Base-by-base conservation (phyloP, 2,888 invertebrate species). In the Micoletzkya japonica region DNA sequence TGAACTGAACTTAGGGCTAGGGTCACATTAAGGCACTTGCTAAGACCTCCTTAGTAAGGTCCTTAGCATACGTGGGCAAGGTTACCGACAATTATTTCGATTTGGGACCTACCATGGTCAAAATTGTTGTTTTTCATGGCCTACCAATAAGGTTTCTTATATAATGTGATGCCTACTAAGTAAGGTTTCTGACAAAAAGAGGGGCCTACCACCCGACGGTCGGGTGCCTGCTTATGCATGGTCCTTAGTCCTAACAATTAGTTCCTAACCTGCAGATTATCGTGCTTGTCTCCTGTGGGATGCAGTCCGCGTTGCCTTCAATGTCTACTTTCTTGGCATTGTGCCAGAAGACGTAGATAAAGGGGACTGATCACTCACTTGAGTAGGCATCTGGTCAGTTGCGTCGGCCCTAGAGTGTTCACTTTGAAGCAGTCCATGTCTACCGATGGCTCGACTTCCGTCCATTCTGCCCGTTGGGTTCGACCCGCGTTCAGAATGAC, bases 341-440 rank as follows among this genome's bases (percentile, higher is more conserved):
- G 17, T 7, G 17, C 17, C 32, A 24, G 59, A 59, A 59, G 32
- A 14, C 4, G 6, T 2, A 24, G 10, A 44, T 14, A 14, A 44
- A 44, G 10, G 20, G 14, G 10, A 44, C n/a, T n/a, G n/a, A n/a
- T 32, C 7, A 2, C 63, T 34, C n/a, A 66, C 64, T 54, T 54
- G 36, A 66, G 54, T 20, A 66, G 26, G 7, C 44, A 50, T 36
- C 92, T 89, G 4, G 91, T 90, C 67, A 93, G 87, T 75, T 91
- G 90, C 1, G 93, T 85, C 4, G 90, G 88, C 0, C 91, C 89
- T 76, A 93, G 91, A 0, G 92, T 91, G 86, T 93, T 92, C 70
- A 93, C 85, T 44, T 92, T 90, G 83, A 93, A 91, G 80, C 92
- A 87, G 72, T 91, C 89, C 58, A 88, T 88, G 85, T 93, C 93